Evolutionary conservation across 2,888 invertebrate genomes (phyloP), one percentile per base, ranked within the genome.

Genomic region (Unio pictorum): DNA sequence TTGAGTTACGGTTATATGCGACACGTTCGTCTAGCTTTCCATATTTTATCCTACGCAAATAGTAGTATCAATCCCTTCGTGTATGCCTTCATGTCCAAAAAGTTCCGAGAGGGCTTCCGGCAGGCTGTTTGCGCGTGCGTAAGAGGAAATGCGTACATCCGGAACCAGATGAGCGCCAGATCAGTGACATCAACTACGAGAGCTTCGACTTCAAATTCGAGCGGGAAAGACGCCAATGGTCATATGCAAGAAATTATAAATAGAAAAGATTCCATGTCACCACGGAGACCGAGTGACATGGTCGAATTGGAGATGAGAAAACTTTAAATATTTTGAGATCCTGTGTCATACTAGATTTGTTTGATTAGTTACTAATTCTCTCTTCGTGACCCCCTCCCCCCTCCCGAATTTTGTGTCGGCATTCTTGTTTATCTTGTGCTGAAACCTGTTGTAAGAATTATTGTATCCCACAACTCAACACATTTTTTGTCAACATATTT

Each of bases 21-120:
- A 81, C 92, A 93, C 73, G 91, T 93, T 89, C 91, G 93, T 57
- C 93, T 92, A 62, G 91, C 92, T 15, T 93, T 94, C 84, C 92
- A 92, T 74, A 88, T 94, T 34, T 91, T 94, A 92, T 93, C 94
- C 0, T 94, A 94, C 88, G 93, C 93, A 85, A 94, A 94, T 91
- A 94, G 94, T 85, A 94, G 94, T 88, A 92, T 94, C 81, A 94
- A 94, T 88, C 94, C 94, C 4, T 92, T 94, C 61, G 92, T 94
- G 58, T 94, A 94, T 86, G 94, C 94, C 57, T 94, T 94, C 89
- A 94, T 94, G 93, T 94, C 94, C 55, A 92, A 92, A 82, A 93
- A 93, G 89, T 94, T 94, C 88, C 90, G 94, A 4, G 92, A 86
- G 59, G 86, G 86, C 54, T 90, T 91, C 81, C 83, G 81, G 61